Evolutionary conservation across 2,113 vertebrate genomes (phyloP).

Genomic region (Pleuronectes platessa): DNA sequence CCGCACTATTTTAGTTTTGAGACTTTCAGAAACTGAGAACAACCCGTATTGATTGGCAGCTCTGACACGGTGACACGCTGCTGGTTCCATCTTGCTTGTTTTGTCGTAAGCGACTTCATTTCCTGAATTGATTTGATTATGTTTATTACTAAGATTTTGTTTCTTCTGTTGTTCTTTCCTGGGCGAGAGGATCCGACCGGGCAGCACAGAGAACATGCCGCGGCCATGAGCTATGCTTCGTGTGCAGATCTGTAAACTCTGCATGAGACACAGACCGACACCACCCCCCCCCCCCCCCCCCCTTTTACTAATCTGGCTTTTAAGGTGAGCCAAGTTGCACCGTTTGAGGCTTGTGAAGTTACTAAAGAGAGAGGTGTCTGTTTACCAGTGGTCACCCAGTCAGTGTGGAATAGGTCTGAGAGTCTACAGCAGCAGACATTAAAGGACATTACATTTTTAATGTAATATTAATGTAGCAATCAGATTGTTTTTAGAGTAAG

Average conservation of each 20-base stretch:
- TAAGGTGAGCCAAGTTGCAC: constrained; percentile 60
- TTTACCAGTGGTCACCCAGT: constrained; percentile 39
- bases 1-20: constrained; percentile 2
- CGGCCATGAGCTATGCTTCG: constrained; percentile 7
- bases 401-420: constrained; percentile 32
- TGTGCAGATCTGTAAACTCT: no score
- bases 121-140: constrained; percentile 52
- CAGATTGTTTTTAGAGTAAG: constrained; percentile 47
- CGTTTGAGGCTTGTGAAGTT: constrained; percentile 75
- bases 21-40: neutral
- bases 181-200: constrained; percentile 53
- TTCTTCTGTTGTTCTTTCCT: constrained; percentile 24
- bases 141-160: constrained; percentile 65
- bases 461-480: constrained; percentile 57
- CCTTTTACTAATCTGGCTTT: constrained; percentile 35
- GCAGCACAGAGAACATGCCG: constrained; percentile 21
- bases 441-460: constrained; percentile 59
- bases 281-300: constrained; percentile 8
- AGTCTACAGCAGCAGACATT: constrained; percentile 59
- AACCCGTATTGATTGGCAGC: neutral
- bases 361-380: constrained; percentile 46
- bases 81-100: constrained; percentile 15
- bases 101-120: constrained; percentile 13
- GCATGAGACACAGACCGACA: neutral
- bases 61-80: neutral